Evolutionary conservation across 1,140 invertebrate genomes (phyloP).

Genomic region (Lepidurus apus): DNA sequence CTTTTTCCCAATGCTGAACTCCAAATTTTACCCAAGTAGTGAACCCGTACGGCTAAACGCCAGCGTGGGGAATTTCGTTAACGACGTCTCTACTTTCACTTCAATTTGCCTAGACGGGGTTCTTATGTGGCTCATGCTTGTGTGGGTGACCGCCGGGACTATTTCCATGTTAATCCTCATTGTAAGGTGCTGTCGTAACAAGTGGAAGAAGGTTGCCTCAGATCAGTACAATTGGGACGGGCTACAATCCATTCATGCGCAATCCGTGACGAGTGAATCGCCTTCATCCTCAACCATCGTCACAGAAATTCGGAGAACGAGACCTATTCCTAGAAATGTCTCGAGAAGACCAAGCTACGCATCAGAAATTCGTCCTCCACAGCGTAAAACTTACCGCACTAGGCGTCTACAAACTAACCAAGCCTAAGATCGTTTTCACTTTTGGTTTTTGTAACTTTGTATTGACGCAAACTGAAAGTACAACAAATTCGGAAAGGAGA

Average conservation of each 20-base stretch:
- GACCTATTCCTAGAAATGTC: background rate
- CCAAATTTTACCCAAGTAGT: background rate
- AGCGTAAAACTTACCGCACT: background rate
- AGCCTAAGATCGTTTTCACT: background rate
- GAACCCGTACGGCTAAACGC: background rate
- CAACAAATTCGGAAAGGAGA: slow-evolving; percentile 22
- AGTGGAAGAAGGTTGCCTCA: slow-evolving; percentile 28
- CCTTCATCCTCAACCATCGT: background rate
- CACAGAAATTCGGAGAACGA: background rate
- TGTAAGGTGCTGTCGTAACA: slow-evolving; percentile 28
- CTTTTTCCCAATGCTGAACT: background rate
- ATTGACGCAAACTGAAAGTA: slow-evolving; percentile 9
- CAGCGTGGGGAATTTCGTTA: background rate
- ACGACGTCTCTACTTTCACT: background rate
- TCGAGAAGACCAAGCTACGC: background rate
- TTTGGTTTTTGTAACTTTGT: background rate
- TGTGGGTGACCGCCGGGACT: slow-evolving; percentile 32
- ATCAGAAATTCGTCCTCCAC: background rate
- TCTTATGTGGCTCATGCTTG: slow-evolving; percentile 28
- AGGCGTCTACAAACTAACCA: background rate
- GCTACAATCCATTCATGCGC: slow-evolving; percentile 22
- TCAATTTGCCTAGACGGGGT: slow-evolving; percentile 33
- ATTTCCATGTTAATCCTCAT: slow-evolving; percentile 24
- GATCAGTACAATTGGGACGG: slow-evolving; percentile 32
- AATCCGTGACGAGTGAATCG: background rate